Evolutionary conservation across 1,140 invertebrate species (phyloP).

Genomic region (Homalodisca vitripennis): DNA sequence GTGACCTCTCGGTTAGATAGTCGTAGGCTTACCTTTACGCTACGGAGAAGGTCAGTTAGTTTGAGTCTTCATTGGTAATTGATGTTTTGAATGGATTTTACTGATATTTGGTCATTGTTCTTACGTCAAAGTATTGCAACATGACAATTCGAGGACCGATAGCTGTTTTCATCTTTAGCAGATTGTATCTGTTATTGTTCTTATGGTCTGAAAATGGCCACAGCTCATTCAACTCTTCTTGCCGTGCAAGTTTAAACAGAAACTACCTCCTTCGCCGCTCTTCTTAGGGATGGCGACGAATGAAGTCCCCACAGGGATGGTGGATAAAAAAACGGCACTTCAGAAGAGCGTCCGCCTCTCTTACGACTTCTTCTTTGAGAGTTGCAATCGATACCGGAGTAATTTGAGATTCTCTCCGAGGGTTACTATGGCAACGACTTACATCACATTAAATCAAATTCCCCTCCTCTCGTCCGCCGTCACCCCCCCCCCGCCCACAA

Average conservation of each 20-base stretch:
- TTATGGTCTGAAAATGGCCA: too few relatives aligned
- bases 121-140: too few relatives aligned
- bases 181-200: too few relatives aligned
- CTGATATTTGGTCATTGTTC: too few relatives aligned
- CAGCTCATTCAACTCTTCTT: not conserved
- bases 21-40: too few relatives aligned
- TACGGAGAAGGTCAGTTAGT: too few relatives aligned
- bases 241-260: not conserved
- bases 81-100: too few relatives aligned
- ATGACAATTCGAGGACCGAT: too few relatives aligned
- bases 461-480: constrained; percentile 12
- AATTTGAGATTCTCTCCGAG: constrained; percentile 19
- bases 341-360: not conserved
- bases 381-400: constrained; percentile 14
- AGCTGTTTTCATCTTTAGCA: too few relatives aligned
- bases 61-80: too few relatives aligned
- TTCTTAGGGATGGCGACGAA: not conserved
- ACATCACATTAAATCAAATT: constrained; percentile 24
- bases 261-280: not conserved
- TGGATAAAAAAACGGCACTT: not conserved
- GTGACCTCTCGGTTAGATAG: too few relatives aligned
- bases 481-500: not conserved
- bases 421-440: constrained; percentile 12
- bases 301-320: not conserved
- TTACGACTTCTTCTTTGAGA: not conserved